Conservation (phyloP, 2,888 invertebrate species). For the Pollenia amentaria region DNA sequence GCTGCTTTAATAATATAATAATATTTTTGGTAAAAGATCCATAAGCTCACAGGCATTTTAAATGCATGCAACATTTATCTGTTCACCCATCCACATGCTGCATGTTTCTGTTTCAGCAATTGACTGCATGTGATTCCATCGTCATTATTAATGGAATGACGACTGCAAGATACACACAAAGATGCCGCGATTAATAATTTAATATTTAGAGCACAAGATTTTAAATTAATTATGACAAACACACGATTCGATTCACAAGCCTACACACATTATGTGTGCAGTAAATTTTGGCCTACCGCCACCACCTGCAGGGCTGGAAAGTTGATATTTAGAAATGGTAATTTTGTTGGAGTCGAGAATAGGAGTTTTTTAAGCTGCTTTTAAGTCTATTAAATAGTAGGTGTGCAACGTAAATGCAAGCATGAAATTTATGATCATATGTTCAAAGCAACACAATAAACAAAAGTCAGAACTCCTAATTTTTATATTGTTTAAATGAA, state of each 20-base stretch:
- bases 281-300: not conserved
- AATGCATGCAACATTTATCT: not conserved
- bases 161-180: slow-evolving; percentile 19
- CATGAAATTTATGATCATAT: too few species aligned
- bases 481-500: too few species aligned
- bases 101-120: not conserved
- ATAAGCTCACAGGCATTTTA: slow-evolving; percentile 22
- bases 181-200: slow-evolving; percentile 60
- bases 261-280: not conserved
- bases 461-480: too few species aligned
- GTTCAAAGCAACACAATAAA: too few species aligned
- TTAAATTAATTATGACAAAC: slow-evolving; percentile 47
- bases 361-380: too few species aligned
- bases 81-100: not conserved
- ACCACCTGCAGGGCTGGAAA: slow-evolving; percentile 2
- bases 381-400: too few species aligned
- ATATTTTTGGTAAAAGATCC: slow-evolving; percentile 23
- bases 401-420: too few species aligned
- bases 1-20: slow-evolving; percentile 28
- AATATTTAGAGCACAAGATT: slow-evolving; percentile 57
- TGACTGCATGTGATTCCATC: slow-evolving; percentile 39
- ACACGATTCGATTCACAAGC: not conserved
- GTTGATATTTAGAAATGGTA: too few species aligned
- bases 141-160: not conserved
- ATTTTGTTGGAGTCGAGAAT: too few species aligned